Conservation (phyloP, 2,888 invertebrate genomes). For the Drosophila leonis region DNA sequence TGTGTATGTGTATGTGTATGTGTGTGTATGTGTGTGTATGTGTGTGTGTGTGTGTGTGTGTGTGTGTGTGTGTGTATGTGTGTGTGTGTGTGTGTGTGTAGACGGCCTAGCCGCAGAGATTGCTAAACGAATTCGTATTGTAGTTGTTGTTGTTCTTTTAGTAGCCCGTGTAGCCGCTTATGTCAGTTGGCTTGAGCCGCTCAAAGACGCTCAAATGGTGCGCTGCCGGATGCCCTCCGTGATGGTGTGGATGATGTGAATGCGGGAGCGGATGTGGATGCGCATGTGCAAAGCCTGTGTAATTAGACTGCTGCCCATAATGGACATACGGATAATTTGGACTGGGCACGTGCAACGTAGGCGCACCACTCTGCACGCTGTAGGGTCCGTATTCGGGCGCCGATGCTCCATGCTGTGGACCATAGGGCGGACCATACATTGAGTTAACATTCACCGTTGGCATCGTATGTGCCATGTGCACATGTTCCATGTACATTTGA, state of each 20-base stretch:
- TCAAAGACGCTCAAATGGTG: conserved; percentile 86
- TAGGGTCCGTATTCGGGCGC: conserved; percentile 55
- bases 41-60: no score
- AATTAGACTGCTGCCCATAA: conserved; percentile 76
- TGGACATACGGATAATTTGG: conserved; percentile 89
- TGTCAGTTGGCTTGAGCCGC: conserved; percentile 86
- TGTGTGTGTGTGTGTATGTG: no score
- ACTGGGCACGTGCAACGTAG: conserved; percentile 89
- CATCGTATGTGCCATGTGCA: conserved; percentile 82
- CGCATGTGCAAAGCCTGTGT: conserved; percentile 56
- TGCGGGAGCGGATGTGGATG: conserved; percentile 44
- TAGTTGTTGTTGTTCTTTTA: conserved; percentile 52
- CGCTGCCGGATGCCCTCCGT: conserved; percentile 71
- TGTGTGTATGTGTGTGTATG: no score
- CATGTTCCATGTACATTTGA: conserved; percentile 85
- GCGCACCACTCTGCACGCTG: conserved; percentile 40
- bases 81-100: no score
- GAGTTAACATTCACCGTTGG: conserved; percentile 85
- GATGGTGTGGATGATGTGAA: conserved; percentile 70
- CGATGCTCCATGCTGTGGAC: conserved; percentile 77
- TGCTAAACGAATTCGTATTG: conserved; percentile 41
- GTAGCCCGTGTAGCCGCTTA: conserved; percentile 86
- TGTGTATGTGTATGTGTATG: no score
- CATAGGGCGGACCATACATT: conserved; percentile 82
- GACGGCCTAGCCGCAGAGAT: conserved; percentile 66